Conservation (phyloP, 2,113 vertebrate genomes). For the Colius striatus region DNA sequence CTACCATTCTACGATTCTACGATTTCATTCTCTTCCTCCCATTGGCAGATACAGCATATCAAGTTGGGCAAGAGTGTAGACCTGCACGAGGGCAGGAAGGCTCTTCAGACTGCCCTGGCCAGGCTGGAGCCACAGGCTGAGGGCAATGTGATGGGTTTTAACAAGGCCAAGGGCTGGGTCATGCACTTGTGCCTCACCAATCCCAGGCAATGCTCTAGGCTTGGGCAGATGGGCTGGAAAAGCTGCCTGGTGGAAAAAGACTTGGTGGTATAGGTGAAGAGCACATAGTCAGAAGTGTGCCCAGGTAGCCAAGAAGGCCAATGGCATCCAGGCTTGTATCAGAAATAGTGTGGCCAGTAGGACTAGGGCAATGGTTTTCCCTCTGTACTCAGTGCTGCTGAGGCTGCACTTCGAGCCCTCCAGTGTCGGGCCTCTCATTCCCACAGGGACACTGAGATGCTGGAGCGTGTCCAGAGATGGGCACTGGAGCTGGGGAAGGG, state of each 20-base stretch:
- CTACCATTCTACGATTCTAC: too few species aligned
- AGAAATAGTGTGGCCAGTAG: not conserved
- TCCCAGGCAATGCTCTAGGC: not conserved
- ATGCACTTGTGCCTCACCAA: not conserved
- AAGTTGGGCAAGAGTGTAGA: not conserved
- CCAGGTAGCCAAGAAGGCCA: not conserved
- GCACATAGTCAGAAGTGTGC: not conserved
- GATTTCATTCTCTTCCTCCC: not conserved
- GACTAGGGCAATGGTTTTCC: not conserved
- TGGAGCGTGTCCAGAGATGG: not conserved
- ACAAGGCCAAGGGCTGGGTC: not conserved
- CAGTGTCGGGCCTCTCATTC: not conserved
- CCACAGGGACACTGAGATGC: not conserved
- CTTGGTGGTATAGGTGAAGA: not conserved
- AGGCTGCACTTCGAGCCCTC: fast-evolving
- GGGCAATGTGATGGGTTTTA: too few species aligned
- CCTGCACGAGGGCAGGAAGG: too few species aligned
- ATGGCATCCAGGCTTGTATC: not conserved
- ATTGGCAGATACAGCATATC: not conserved
- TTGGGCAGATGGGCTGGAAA: not conserved
- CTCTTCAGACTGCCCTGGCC: too few species aligned
- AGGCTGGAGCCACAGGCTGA: too few species aligned
- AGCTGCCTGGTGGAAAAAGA: not conserved
- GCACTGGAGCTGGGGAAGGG: fast-evolving
- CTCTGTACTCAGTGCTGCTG: not conserved